Conservation (phyloP, 2,888 invertebrate genomes). For the Orgyia antiqua region DNA sequence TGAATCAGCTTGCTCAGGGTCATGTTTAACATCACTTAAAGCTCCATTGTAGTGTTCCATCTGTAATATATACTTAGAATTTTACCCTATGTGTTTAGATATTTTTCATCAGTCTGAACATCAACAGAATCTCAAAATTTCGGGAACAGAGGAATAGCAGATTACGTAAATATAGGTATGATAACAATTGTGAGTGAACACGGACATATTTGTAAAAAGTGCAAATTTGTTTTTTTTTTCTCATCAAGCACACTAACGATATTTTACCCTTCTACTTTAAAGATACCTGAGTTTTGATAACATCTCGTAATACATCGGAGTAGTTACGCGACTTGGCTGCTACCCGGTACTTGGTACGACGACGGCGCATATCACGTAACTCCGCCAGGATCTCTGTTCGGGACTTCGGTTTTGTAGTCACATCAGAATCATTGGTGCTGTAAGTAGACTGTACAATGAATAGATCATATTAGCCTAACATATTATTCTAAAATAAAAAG, state of each 20-base stretch:
- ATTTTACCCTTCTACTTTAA: no score
- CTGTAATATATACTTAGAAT: conserved; percentile 7
- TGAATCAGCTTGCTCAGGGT: conserved; percentile 1
- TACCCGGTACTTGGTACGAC: conserved; percentile 78
- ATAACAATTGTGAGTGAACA: no score
- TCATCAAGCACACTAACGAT: no score
- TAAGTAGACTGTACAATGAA: no score
- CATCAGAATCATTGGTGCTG: conserved; percentile 15
- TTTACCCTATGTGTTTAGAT: no score
- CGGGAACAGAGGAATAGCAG: no score
- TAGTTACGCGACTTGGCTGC: conserved; percentile 77
- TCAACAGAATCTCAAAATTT: no score
- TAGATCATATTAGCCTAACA: no score
- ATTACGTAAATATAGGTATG: no score
- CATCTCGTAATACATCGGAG: conserved; percentile 76
- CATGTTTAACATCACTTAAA: conserved; percentile 5
- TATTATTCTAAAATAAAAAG: not conserved
- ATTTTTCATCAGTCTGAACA: no score
- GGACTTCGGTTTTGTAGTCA: conserved; percentile 33
- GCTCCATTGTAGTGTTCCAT: conserved; percentile 32
- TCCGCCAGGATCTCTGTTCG: conserved; percentile 68
- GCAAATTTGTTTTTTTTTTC: no score
- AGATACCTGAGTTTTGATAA: conserved; percentile 78
- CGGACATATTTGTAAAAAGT: no score
- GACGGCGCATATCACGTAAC: conserved; percentile 78